phyloP scores from a whole-genome alignment of 2,888 invertebrate species.

The Agrochola lota region DNA sequence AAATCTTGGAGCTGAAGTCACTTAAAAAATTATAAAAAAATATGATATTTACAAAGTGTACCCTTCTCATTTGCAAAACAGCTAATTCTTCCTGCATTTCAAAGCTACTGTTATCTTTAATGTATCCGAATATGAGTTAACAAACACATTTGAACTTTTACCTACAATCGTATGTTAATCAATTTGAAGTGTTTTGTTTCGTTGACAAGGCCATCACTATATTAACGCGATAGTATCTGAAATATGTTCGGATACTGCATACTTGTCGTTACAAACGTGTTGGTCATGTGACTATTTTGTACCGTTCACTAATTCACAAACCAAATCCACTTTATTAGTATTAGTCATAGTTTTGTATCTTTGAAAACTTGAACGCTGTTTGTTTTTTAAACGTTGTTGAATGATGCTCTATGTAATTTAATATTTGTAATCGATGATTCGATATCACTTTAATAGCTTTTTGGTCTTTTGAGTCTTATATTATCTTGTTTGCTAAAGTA shows the following conservation, averaged over 20 bases:
- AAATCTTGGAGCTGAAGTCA: not conserved
- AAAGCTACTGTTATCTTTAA: not conserved
- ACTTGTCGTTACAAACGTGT: slow-evolving; percentile 26
- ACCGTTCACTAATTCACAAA: slow-evolving; percentile 34
- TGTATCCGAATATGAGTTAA: too few relatives aligned
- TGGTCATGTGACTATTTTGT: slow-evolving; percentile 48
- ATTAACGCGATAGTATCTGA: slow-evolving; percentile 20
- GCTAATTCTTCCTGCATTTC: not conserved
- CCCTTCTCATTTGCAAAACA: not conserved
- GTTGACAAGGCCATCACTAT: slow-evolving; percentile 24
- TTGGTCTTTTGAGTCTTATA: not conserved
- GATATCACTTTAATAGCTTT: not conserved
- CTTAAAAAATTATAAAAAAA: not conserved
- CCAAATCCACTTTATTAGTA: slow-evolving; percentile 30
- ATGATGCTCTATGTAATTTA: not conserved
- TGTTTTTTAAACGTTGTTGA: not conserved
- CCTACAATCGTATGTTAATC: not conserved
- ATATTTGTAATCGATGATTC: not conserved
- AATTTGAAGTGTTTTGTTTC: slow-evolving; percentile 19
- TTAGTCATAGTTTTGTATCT: slow-evolving; percentile 23
- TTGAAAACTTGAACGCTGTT: not conserved
- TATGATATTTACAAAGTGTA: not conserved
- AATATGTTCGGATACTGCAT: slow-evolving; percentile 40
- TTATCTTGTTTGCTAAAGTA: not conserved
- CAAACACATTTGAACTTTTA: not conserved